phyloP scores from a whole-genome alignment of 2,888 invertebrate genomes.

The Microchrysa polita region DNA sequence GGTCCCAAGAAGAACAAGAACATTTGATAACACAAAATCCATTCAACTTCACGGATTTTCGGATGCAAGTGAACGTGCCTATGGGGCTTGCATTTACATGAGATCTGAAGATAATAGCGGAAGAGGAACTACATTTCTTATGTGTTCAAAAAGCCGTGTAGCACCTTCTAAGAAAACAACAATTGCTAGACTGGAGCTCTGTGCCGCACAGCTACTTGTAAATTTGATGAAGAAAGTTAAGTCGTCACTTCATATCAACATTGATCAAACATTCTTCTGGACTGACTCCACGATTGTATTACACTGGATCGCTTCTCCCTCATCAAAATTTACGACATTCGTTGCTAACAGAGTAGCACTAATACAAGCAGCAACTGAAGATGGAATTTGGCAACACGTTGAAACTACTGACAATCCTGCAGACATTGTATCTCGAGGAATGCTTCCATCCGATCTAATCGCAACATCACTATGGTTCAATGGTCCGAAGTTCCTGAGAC shows the following conservation, averaged over 20 bases:
- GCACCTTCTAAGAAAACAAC: not conserved
- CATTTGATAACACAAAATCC: not conserved
- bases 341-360: not conserved
- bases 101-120: not conserved
- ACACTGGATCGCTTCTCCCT: slow-evolving; percentile 2
- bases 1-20: not conserved
- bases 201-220: not conserved
- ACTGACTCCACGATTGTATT: not conserved
- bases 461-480: not conserved
- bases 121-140: not conserved
- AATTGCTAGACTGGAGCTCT: slow-evolving; percentile 51
- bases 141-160: not conserved
- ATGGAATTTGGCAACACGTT: slow-evolving; percentile 47
- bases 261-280: not conserved
- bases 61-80: not conserved
- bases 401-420: not conserved
- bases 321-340: not conserved
- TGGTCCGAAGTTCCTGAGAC: not conserved
- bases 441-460: not conserved
- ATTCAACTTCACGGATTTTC: not conserved
- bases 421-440: not conserved
- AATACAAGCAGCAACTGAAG: slow-evolving; percentile 43
- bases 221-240: not conserved
- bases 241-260: not conserved
- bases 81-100: not conserved